Evolutionary conservation across 64 coral and sea anemone species (phyloP), one percentile per base, ranked within the genome.

Genomic region (Stichodactyla mertensii): DNA sequence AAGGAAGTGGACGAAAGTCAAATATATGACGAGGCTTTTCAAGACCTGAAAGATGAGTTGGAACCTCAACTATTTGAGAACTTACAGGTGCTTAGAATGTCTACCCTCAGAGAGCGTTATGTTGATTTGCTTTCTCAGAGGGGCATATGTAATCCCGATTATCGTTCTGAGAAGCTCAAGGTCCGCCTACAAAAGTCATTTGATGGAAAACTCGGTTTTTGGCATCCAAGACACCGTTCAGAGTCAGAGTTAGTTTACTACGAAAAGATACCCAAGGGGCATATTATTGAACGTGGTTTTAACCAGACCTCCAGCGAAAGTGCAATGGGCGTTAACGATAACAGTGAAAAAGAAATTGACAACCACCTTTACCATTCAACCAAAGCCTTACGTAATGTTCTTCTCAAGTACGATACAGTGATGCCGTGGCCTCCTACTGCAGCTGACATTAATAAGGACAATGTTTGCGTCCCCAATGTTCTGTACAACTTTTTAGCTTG

Each of bases 211-310:
- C 67, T 71, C 13, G 26, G 67, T 71, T 71, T 71, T 71, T 71
- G 67, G 67, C 67, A 71, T 71, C 67, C 67, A 71, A 20, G 67
- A 71, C 18, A 71, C 20, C 67, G 67, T 20, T 71, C 67, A 71
- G 67, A 71, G 18, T 71, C 67, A 22, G 67, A 71, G 24, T 27
- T 71, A 71, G 67, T 71, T 20, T 71, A 71, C 18, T 71, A 71
- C 18, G 67, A 71, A 71, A 19, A 71, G 24, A 71, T 71, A 22
- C 67, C 67, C 13, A 71, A 71, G 24, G 67, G 67, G 7, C 67
- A 71, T 8, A 71, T 71, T 19, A 27, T 71, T 71, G 67, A 71
- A 27, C 18, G 67, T 27, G 18, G 67, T 71, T 20, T 71, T 16
- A 71, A 71, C 18, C 67, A 71, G 24, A 27, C 10, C 18, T 71